Evolutionary conservation across 2,888 invertebrate species (phyloP).

Genomic region (Germaria angustata): DNA sequence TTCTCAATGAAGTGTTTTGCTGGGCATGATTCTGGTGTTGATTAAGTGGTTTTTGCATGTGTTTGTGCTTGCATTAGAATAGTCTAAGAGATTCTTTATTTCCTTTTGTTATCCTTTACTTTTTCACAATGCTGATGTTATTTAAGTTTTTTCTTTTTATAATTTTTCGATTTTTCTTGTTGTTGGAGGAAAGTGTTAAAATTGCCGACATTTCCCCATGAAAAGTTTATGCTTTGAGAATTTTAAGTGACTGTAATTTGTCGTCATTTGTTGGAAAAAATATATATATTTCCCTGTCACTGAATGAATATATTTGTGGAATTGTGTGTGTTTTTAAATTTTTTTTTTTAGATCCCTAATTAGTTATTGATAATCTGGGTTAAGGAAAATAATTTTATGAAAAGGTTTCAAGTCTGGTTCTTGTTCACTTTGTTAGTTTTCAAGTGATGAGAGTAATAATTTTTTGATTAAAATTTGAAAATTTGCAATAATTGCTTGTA

Average conservation of each 20-base stretch:
- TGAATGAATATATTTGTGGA: background rate
- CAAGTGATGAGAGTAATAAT: constrained; percentile 25
- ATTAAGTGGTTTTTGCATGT: constrained; percentile 56
- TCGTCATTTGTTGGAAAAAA: constrained; percentile 45
- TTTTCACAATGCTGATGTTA: constrained; percentile 15
- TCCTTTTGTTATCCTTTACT: background rate
- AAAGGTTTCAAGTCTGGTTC: constrained; percentile 43
- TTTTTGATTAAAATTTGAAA: too few species aligned
- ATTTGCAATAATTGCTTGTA: too few species aligned
- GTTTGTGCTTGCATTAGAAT: background rate
- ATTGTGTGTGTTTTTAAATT: background rate
- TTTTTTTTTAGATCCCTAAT: constrained; percentile 53
- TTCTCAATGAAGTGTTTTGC: background rate
- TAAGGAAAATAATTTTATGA: constrained; percentile 29
- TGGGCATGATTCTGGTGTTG: constrained; percentile 33
- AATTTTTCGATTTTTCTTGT: background rate
- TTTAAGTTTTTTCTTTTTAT: constrained; percentile 9
- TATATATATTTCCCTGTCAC: constrained; percentile 3
- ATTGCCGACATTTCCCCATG: constrained; percentile 47
- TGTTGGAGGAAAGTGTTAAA: constrained; percentile 37
- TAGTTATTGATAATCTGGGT: constrained; percentile 51
- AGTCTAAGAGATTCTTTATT: constrained; percentile 4
- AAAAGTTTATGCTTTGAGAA: constrained; percentile 58
- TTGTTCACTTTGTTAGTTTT: background rate
- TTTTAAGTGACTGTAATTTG: constrained; percentile 64